Conservation (phyloP, 2,797 vertebrate species). For the Spinus pinus region DNA sequence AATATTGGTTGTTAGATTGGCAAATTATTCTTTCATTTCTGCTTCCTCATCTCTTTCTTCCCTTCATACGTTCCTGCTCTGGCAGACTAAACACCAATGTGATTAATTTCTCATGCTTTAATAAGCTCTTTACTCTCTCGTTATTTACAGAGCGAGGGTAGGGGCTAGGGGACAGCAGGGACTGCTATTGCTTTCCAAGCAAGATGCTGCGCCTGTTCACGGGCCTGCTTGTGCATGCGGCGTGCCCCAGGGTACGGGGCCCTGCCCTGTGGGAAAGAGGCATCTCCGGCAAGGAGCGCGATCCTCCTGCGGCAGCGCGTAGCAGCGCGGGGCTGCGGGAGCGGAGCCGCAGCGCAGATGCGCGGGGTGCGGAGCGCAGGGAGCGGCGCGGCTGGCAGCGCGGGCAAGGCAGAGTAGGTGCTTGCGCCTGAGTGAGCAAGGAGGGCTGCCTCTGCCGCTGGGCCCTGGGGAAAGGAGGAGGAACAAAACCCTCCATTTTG, state of each 20-base stretch:
- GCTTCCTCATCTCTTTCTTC: not conserved
- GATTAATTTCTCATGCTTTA: not conserved
- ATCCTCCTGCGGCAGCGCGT: not conserved
- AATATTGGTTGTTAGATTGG: not conserved
- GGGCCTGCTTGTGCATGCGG: fast-evolving
- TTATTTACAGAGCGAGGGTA: not conserved
- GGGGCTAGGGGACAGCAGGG: not conserved
- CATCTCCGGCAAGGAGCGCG: fast-evolving
- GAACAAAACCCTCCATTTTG: conserved; percentile 77
- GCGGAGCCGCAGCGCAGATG: fast-evolving
- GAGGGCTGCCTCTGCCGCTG: not conserved
- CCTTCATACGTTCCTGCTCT: not conserved
- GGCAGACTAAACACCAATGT: not conserved
- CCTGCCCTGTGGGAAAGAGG: not conserved
- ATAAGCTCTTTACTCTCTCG: not conserved
- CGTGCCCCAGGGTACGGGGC: fast-evolving
- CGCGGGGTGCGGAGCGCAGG: fast-evolving
- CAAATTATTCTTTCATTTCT: not conserved
- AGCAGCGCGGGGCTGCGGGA: not conserved
- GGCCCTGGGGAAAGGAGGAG: not conserved
- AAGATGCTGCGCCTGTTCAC: fast-evolving
- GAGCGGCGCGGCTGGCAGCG: fast-evolving
- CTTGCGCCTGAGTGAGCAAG: not conserved
- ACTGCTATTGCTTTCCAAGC: not conserved
- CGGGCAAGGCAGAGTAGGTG: not conserved